These are phyloP conservation scores for Eonycteris spelaea DNA, from an alignment of 2,113 vertebrate genomes.

Conservation along the genomic window DNA sequence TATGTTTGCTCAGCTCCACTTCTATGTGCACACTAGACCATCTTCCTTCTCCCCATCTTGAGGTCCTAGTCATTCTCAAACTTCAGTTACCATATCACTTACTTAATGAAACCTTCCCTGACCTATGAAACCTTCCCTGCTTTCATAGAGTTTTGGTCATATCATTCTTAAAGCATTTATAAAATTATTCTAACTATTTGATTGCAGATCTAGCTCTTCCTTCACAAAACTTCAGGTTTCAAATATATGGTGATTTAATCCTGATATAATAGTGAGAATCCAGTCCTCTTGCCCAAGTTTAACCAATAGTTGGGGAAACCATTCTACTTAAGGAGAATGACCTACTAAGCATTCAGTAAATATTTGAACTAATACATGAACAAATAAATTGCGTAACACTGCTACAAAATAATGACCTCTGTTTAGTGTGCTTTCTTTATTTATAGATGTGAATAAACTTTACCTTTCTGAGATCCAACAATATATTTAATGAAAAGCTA, in stretches of 20 bases:
- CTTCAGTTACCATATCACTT: not conserved
- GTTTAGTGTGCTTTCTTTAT: not conserved
- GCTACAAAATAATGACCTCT: not conserved
- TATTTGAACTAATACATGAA: not conserved
- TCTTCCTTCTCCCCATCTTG: not conserved
- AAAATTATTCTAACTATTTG: not conserved
- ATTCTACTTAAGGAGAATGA: not conserved
- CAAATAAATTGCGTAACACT: not conserved
- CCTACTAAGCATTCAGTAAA: not conserved
- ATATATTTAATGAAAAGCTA: not conserved
- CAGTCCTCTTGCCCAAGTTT: not conserved
- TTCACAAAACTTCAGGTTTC: not conserved
- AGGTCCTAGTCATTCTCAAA: not conserved
- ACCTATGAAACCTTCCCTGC: not conserved
- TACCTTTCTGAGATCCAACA: not conserved
- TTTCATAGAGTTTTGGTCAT: not conserved
- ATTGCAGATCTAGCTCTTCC: not conserved
- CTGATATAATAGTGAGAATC: not conserved
- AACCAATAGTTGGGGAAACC: not conserved
- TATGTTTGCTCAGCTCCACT: not conserved
- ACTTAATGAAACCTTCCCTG: not conserved
- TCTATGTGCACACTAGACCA: fast-evolving
- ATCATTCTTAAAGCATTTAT: not conserved
- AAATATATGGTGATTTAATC: not conserved
- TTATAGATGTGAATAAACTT: not conserved